Evolutionary conservation across 2,888 invertebrate species (phyloP).

Genomic region (Hydraecia micacea): DNA sequence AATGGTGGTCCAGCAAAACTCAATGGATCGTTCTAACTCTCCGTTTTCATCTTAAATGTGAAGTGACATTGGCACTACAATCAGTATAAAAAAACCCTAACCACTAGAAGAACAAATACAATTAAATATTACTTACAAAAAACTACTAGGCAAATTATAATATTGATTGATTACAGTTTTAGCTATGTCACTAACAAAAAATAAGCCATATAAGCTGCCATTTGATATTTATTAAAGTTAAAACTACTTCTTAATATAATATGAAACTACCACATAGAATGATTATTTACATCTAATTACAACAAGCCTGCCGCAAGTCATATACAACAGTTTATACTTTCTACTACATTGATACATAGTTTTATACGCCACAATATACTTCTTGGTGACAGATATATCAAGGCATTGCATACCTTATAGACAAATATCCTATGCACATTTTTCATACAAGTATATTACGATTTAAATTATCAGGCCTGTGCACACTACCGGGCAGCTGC

Average conservation of each 20-base stretch:
- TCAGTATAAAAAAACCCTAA: not conserved
- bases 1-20: not conserved
- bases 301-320: not conserved
- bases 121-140: not conserved
- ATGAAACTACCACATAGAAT: not conserved
- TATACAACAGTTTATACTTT: not conserved
- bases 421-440: constrained; percentile 8
- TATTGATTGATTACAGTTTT: constrained; percentile 13
- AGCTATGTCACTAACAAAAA: not conserved
- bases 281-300: constrained; percentile 33
- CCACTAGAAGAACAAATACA: not conserved
- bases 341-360: constrained; percentile 1
- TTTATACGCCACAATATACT: not conserved
- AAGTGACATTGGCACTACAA: constrained; percentile 1
- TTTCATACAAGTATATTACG: not conserved
- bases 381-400: not conserved
- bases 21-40: not conserved
- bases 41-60: not conserved
- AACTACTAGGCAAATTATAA: constrained; percentile 3
- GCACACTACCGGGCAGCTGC: no score
- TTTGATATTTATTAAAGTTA: not conserved
- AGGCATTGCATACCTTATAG: not conserved
- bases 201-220: constrained; percentile 25
- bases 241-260: not conserved
- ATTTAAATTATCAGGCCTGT: not conserved